A percentile compares a stretch with the other conserved stretches of the same genome.
These are phyloP conservation scores for Theropithecus gelada DNA, from an alignment of 2,113 vertebrate genomes.

Conservation along the genomic window DNA sequence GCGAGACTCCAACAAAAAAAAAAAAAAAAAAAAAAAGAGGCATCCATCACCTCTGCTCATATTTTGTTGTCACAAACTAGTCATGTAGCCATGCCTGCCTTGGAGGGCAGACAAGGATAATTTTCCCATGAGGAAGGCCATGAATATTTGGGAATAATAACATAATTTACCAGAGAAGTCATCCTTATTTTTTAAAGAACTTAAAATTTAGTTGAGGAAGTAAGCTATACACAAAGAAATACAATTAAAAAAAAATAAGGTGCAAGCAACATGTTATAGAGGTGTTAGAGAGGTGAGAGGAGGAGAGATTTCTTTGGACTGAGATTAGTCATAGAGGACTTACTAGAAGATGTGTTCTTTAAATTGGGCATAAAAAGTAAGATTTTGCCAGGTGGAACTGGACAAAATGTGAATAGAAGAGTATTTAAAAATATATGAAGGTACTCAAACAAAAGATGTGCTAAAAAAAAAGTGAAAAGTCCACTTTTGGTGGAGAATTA, in stretches of 20 bases:
- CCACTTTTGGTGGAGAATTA: neutral
- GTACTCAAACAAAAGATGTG: neutral
- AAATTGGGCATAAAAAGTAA: neutral
- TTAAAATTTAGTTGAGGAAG: neutral
- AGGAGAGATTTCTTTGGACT: neutral
- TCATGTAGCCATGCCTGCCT: neutral
- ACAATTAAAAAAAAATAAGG: neutral
- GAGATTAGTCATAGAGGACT: neutral
- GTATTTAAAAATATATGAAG: neutral
- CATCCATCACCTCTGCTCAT: neutral
- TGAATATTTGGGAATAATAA: slow-evolving; percentile 1
- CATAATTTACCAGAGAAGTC: neutral
- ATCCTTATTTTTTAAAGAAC: neutral
- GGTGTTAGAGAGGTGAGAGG: neutral
- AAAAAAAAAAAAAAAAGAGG: neutral
- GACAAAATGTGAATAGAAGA: neutral
- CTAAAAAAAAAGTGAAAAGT: neutral
- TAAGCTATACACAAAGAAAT: neutral
- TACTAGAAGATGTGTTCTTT: neutral
- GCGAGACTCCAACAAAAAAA: neutral
- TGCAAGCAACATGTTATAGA: neutral
- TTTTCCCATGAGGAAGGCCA: neutral
- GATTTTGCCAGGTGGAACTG: neutral
- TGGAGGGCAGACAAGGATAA: neutral
- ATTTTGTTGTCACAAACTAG: neutral